phyloP scores from a whole-genome alignment of 2,113 vertebrate genomes.

The Lanius ludovicianus region DNA sequence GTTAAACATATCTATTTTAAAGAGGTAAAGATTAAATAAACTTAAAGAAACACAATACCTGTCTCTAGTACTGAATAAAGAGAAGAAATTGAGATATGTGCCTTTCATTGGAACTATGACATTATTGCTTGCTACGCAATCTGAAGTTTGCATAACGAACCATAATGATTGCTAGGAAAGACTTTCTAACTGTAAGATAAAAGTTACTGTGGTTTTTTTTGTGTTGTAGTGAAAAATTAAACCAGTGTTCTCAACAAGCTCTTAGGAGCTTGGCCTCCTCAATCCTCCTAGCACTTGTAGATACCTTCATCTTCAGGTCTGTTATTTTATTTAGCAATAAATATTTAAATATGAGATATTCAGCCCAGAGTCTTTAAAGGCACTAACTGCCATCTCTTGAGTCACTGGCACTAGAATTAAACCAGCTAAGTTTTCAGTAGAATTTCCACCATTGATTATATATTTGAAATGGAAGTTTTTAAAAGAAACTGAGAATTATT shows the following conservation, averaged over 20 bases:
- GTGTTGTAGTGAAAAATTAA: background rate
- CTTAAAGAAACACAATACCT: background rate
- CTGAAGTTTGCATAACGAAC: background rate
- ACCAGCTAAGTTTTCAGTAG: background rate
- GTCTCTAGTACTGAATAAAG: background rate
- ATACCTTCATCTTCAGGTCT: background rate
- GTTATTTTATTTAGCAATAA: background rate
- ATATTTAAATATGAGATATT: background rate
- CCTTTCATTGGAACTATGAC: background rate
- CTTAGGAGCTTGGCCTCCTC: background rate
- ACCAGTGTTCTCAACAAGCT: background rate
- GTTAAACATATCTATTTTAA: background rate
- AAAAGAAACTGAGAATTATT: background rate
- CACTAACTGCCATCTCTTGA: background rate
- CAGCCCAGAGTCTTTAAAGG: background rate
- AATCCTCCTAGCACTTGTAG: background rate
- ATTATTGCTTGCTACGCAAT: background rate
- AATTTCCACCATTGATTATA: background rate
- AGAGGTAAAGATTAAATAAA: background rate
- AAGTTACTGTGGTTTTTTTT: background rate
- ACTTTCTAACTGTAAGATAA: background rate
- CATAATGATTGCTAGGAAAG: background rate
- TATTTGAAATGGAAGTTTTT: background rate
- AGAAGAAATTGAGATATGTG: background rate
- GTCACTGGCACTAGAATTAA: background rate